These are phyloP conservation scores for Notarius lentiginosus DNA, from an alignment of 2,113 vertebrate genomes.

Conservation along the genomic window DNA sequence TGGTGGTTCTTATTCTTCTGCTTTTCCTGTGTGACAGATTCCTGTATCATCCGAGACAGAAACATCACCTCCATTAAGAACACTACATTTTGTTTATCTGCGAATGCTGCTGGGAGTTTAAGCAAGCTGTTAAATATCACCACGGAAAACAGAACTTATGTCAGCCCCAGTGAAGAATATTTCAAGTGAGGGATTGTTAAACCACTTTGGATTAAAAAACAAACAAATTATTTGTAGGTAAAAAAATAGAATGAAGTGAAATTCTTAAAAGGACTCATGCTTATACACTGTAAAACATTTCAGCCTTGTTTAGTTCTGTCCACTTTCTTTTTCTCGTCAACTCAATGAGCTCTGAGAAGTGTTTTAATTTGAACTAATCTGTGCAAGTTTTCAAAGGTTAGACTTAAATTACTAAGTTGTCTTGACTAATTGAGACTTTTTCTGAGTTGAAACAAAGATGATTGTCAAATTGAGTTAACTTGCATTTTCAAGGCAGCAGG, in stretches of 20 bases:
- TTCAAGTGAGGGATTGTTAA: constrained; percentile 87
- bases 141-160: constrained; percentile 84
- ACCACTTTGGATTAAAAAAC: neutral
- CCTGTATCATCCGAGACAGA: constrained; percentile 85
- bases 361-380: no score
- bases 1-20: neutral
- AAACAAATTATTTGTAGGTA: neutral
- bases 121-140: constrained; percentile 86
- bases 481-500: no score
- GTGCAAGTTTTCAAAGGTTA: no score
- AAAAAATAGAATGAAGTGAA: neutral
- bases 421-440: no score
- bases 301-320: no score
- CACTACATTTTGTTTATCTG: constrained; percentile 89
- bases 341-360: no score
- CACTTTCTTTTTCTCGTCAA: no score
- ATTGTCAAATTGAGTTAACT: no score
- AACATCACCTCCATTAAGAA: constrained; percentile 90
- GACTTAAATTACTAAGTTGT: no score
- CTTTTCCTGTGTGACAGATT: constrained; percentile 75
- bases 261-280: neutral
- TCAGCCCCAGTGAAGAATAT: constrained; percentile 97
- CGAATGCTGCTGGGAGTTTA: constrained; percentile 83
- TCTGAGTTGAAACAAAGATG: no score
- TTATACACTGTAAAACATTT: neutral